Percentiles rank a stretch among this genome's conserved stretches.
Conservation (phyloP, 1,140 invertebrate genomes). For the Anoplophora glabripennis region DNA sequence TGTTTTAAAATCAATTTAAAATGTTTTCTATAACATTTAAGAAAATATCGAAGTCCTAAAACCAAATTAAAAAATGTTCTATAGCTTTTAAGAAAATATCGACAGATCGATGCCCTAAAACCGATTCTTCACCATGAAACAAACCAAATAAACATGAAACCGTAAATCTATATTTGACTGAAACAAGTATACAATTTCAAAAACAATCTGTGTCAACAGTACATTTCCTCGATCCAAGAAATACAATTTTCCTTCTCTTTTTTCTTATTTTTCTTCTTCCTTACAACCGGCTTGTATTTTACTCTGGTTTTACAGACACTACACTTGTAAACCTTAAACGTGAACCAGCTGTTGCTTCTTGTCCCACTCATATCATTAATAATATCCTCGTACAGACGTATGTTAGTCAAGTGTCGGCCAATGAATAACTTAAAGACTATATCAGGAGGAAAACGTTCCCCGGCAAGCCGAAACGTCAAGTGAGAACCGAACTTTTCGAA, state of each 20-base stretch:
- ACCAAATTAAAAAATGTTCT: too few relatives aligned
- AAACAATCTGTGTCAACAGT: background rate
- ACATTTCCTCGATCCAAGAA: conserved; percentile 9
- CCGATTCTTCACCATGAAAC: too few relatives aligned
- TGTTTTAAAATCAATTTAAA: too few relatives aligned
- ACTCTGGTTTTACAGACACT: conserved; percentile 2
- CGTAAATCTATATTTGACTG: background rate
- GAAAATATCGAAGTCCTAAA: too few relatives aligned
- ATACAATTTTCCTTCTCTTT: background rate
- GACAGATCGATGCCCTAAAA: too few relatives aligned
- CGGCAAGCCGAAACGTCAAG: conserved; percentile 25
- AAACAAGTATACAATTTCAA: background rate
- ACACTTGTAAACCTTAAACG: conserved; percentile 8
- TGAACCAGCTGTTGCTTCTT: conserved; percentile 1
- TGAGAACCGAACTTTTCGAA: conserved; percentile 19
- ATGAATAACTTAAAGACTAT: conserved; percentile 28
- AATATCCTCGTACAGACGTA: background rate
- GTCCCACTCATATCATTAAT: background rate
- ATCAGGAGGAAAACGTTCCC: conserved; percentile 22
- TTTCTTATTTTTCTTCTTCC: conserved; percentile 2
- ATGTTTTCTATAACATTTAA: too few relatives aligned
- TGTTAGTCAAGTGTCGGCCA: background rate
- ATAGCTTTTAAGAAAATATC: too few relatives aligned
- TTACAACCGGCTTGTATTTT: background rate
- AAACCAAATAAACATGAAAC: background rate